phyloP scores from a whole-genome alignment of 2,113 vertebrate species.

The Anguilla rostrata region DNA sequence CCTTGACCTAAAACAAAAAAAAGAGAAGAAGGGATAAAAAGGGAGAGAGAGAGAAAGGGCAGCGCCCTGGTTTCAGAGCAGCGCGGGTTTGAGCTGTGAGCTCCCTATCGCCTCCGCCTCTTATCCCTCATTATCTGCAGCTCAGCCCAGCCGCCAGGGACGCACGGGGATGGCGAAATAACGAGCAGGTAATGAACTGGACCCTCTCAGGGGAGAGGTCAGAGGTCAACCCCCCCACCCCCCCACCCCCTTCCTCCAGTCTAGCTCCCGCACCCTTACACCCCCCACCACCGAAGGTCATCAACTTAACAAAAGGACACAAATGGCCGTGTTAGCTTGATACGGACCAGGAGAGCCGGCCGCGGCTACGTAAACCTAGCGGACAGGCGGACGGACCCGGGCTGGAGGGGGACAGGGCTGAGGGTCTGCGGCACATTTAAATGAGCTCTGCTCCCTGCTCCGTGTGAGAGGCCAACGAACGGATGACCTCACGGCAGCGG shows the following conservation, averaged over 20 bases:
- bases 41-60: background rate
- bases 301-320: background rate
- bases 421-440: background rate
- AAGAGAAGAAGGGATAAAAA: slow-evolving; percentile 17
- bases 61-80: background rate
- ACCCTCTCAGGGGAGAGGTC: background rate
- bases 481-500: background rate
- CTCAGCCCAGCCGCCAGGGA: slow-evolving; percentile 9
- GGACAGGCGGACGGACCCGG: background rate
- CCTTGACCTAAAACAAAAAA: slow-evolving; percentile 58
- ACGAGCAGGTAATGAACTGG: slow-evolving; percentile 24
- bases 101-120: slow-evolving; percentile 58
- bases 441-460: background rate
- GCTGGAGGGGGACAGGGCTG: background rate
- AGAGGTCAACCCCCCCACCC: too few relatives aligned
- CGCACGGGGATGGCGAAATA: slow-evolving; percentile 32
- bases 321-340: background rate
- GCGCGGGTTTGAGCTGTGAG: slow-evolving; percentile 57
- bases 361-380: background rate
- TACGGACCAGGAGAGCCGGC: background rate
- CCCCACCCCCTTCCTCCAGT: background rate
- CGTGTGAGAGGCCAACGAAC: background rate
- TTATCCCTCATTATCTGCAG: slow-evolving; percentile 53
- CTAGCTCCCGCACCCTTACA: background rate
- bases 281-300: background rate